Conservation (phyloP, 2,113 vertebrate species). For the Leiothrix lutea region DNA sequence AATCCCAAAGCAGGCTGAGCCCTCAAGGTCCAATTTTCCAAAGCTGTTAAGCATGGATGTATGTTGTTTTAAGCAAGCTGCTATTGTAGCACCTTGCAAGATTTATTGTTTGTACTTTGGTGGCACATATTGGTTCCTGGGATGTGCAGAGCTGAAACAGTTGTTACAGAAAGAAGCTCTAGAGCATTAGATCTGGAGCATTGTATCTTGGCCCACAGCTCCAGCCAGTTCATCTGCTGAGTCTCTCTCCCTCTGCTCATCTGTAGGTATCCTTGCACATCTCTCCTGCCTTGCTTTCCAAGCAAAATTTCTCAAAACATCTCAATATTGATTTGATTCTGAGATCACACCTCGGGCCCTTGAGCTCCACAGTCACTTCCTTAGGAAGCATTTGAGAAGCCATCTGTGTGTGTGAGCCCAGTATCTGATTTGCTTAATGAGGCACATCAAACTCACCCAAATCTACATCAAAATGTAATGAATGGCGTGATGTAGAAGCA, state of each 20-base stretch:
- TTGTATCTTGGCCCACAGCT: background rate
- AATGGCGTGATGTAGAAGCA: background rate
- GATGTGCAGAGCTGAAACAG: background rate
- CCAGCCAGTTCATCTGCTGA: background rate
- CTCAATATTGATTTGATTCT: background rate
- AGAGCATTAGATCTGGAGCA: background rate
- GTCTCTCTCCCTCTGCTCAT: background rate
- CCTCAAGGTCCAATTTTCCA: background rate
- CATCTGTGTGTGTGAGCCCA: background rate
- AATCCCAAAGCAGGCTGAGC: background rate
- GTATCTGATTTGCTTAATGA: background rate
- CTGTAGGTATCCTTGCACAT: background rate
- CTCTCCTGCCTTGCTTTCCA: background rate
- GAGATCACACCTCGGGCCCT: background rate
- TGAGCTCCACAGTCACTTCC: background rate
- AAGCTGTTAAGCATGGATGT: background rate
- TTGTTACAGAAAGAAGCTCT: background rate
- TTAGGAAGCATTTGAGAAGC: background rate
- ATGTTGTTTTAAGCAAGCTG: slow-evolving; percentile 5
- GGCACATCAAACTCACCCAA: background rate
- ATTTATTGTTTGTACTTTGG: background rate
- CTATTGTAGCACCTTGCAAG: background rate
- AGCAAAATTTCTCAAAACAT: background rate
- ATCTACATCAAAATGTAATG: background rate
- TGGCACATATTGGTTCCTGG: background rate